Evolutionary conservation across 2,113 vertebrate species (phyloP).

Genomic region (Rhizomys pruinosus): DNA sequence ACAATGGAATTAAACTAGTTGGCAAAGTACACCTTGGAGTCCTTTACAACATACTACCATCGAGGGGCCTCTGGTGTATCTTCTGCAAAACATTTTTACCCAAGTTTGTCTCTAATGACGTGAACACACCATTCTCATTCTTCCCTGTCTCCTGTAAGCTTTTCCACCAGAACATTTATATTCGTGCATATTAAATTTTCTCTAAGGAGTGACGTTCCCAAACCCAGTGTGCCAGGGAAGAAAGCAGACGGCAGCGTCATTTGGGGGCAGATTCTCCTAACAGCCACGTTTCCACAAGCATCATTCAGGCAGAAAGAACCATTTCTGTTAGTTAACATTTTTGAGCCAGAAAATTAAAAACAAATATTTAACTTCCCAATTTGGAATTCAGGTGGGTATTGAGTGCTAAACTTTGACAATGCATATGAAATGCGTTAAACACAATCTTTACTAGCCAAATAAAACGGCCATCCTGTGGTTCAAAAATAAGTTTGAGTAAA

Average conservation of each 20-base stretch:
- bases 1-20: neutral
- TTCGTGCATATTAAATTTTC: slow-evolving; percentile 44
- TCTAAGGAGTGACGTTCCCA: slow-evolving; percentile 55
- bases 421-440: slow-evolving; percentile 75
- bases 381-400: slow-evolving; percentile 76
- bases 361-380: slow-evolving; percentile 88
- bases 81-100: slow-evolving; percentile 70
- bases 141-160: neutral
- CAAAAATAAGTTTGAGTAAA: slow-evolving; percentile 62
- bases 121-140: neutral
- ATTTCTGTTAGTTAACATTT: slow-evolving; percentile 83
- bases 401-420: slow-evolving; percentile 78
- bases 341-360: slow-evolving; percentile 90
- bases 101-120: slow-evolving; percentile 56
- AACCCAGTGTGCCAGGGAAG: slow-evolving; percentile 56
- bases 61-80: slow-evolving; percentile 43
- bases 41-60: slow-evolving; percentile 7
- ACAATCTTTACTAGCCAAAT: slow-evolving; percentile 64
- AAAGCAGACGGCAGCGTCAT: slow-evolving; percentile 78
- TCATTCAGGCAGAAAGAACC: slow-evolving; percentile 75
- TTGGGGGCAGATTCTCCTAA: slow-evolving; percentile 69
- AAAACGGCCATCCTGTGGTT: slow-evolving; percentile 36
- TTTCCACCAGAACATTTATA: slow-evolving; percentile 2
- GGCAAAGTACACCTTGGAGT: neutral
- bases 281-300: slow-evolving; percentile 79